Base-by-base conservation (phyloP, 2,113 vertebrate species). In the Brienomyrus brachyistius region DNA sequence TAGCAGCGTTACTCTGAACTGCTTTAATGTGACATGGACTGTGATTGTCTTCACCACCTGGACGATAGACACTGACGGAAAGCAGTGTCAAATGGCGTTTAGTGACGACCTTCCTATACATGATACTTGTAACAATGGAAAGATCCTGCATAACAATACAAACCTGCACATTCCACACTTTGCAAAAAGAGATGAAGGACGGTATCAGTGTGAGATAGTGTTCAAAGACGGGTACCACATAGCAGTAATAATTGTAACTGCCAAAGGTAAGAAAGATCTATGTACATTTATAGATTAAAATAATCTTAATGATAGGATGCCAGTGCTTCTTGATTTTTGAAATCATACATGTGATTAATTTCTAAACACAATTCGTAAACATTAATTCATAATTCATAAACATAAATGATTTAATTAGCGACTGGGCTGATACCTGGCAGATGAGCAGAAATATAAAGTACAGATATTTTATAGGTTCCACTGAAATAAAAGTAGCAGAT, bases 91-190 rank as follows among this genome's bases (percentile, higher is more conserved):
- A 0, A 91, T 95, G 45, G 31, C 11, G 0, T 56, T 50, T 2
- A 15, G 0, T 10, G 1, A 0, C 0, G 1, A 27, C 0, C 88
- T 86, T 1, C 0, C 0, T 17, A 2, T 40, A 3, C 0, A 5
- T 0, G 19, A 94, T 92, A 15, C 17, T 2, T 96, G 96, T 87
- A 45, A 59, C 0, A 94, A 94, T 90, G 92, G 92, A 13, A 95
- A 94, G 77, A 80, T 40, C 0, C 88, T 95, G 3, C 15, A 0
- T 27, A 92, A 92, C 89, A 91, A 89, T 1, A 88, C 92, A 35
- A 74, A 40, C 54, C 93, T 96, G 89, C 59, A 92, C 88, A 95
- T 96, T 90, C 93, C 95, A 48, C 59, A 93, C 0, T 92, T 96
- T 90, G 92, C 94, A 11, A 0, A 35, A 0, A 0, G 27, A 0